Percentiles rank a stretch among this genome's conserved stretches.
phyloP scores from a whole-genome alignment of 2,888 invertebrate species.

The Stenurella melanura region DNA sequence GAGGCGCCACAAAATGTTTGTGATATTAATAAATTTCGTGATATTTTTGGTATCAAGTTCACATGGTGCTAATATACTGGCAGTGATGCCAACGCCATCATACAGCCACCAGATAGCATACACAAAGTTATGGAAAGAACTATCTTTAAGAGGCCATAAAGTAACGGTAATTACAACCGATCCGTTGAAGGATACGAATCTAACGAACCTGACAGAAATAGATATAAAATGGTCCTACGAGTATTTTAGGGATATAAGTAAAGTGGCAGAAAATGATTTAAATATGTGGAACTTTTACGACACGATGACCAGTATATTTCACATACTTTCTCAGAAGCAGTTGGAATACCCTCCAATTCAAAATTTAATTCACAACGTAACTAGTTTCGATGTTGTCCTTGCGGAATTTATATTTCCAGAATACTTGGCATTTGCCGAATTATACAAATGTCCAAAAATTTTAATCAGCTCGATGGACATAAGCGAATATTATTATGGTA shows the following conservation, averaged over 20 bases:
- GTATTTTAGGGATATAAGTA: neutral
- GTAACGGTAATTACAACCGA: constrained; percentile 22
- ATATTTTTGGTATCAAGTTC: neutral
- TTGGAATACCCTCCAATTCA: neutral
- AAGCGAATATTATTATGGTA: neutral
- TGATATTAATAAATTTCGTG: neutral
- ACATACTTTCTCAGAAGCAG: neutral
- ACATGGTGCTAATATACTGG: constrained; percentile 48
- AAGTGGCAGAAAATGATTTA: neutral
- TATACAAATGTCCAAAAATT: constrained; percentile 33
- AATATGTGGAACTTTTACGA: constrained; percentile 17
- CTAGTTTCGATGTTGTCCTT: constrained; percentile 56
- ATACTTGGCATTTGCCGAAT: constrained; percentile 51
- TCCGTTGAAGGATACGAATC: constrained; percentile 9
- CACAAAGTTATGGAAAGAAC: constrained; percentile 17
- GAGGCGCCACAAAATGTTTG: neutral
- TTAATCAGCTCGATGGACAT: neutral
- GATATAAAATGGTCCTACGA: constrained; percentile 43
- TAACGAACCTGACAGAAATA: constrained; percentile 51
- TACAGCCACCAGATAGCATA: constrained; percentile 33
- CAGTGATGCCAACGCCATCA: constrained; percentile 6
- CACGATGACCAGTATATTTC: neutral
- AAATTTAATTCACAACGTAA: constrained; percentile 9
- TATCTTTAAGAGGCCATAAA: constrained; percentile 29
- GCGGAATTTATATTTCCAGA: constrained; percentile 52